Evolutionary conservation across 2,113 vertebrate species (phyloP).

Genomic region (Puffinus mauretanicus): DNA sequence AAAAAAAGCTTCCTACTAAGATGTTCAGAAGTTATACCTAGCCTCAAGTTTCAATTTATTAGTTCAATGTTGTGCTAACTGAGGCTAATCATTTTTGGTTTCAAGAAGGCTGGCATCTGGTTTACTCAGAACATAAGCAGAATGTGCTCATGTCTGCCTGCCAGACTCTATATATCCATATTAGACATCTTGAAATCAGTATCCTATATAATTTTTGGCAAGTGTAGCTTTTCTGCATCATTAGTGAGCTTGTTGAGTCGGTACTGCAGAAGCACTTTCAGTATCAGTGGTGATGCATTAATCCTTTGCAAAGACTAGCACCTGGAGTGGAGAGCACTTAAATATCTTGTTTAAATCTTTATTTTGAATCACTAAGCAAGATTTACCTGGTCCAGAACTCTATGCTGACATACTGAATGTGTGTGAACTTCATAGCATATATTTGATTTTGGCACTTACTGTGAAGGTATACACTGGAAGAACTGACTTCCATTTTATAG

Average conservation of each 20-base stretch:
- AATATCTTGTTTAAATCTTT: not conserved
- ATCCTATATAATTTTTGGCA: not conserved
- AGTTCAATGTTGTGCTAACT: accelerated
- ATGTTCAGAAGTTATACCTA: not conserved
- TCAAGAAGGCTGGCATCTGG: not conserved
- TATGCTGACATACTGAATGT: not conserved
- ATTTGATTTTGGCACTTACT: not conserved
- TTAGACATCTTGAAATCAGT: not conserved
- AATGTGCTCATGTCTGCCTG: not conserved
- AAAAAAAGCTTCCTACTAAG: not conserved
- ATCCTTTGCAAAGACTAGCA: not conserved
- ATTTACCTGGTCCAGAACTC: not conserved
- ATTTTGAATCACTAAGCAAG: not conserved
- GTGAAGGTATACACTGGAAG: not conserved
- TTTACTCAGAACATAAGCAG: not conserved
- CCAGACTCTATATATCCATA: not conserved
- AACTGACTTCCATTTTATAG: not conserved
- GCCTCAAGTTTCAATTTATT: not conserved
- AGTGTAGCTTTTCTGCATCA: not conserved
- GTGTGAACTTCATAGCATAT: not conserved
- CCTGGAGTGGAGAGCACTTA: not conserved
- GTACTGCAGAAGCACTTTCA: not conserved
- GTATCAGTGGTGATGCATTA: not conserved
- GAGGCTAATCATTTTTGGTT: accelerated
- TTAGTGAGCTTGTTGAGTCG: not conserved